Evolutionary conservation across 2,113 vertebrate species (phyloP).

Genomic region (Diphyllodes magnificus): DNA sequence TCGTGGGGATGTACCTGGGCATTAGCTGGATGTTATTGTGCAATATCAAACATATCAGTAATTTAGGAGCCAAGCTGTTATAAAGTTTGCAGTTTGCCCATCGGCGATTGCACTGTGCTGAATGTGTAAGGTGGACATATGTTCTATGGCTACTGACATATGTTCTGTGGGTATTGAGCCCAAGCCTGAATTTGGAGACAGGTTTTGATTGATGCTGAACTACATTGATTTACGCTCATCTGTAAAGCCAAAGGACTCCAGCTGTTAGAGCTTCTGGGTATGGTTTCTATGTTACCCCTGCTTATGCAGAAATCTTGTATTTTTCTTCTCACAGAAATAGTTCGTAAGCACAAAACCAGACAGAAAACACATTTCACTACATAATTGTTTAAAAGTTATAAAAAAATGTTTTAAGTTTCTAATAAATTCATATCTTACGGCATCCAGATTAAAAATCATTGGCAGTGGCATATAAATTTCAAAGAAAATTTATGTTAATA

Average conservation of each 20-base stretch:
- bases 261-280: background rate
- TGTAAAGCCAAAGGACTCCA: background rate
- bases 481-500: slow-evolving; percentile 23
- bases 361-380: slow-evolving; percentile 27
- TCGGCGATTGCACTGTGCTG: background rate
- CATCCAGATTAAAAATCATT: background rate
- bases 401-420: slow-evolving; percentile 37
- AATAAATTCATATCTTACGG: slow-evolving; percentile 27
- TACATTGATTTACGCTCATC: background rate
- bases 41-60: background rate
- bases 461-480: background rate
- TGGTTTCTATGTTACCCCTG: background rate
- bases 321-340: background rate
- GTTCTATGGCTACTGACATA: background rate
- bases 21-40: background rate
- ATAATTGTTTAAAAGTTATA: slow-evolving; percentile 29
- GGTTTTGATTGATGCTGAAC: background rate
- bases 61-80: background rate
- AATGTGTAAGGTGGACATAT: background rate
- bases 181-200: background rate
- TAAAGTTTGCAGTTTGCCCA: background rate
- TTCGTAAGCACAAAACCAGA: background rate
- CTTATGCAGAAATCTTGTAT: background rate
- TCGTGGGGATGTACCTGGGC: background rate
- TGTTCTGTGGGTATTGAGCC: background rate